phyloP scores from a whole-genome alignment of 2,797 vertebrate genomes.

The Acanthopagrus latus region DNA sequence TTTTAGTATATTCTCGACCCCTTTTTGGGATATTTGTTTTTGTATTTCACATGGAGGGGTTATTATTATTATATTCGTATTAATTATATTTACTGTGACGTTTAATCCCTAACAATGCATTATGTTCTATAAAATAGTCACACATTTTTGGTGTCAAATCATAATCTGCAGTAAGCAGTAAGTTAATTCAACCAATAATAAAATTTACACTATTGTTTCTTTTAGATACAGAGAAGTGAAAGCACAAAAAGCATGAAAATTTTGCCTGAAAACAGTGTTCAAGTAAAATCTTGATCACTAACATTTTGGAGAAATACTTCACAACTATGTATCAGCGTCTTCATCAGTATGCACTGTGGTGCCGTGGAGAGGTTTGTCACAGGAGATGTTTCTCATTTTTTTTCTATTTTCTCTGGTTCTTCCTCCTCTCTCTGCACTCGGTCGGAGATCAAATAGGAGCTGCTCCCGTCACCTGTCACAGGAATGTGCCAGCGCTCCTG shows the following conservation, averaged over 20 bases:
- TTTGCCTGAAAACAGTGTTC: not conserved
- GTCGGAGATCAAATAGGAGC: constrained; percentile 86
- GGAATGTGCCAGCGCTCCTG: constrained; percentile 83
- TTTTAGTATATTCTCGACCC: too few species aligned
- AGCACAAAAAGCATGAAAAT: not conserved
- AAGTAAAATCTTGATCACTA: not conserved
- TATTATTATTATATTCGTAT: not conserved
- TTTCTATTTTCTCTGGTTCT: constrained; percentile 71
- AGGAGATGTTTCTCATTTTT: constrained; percentile 43
- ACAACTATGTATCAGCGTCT: not conserved
- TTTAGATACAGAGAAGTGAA: not conserved
- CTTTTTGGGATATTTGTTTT: not conserved
- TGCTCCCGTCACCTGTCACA: constrained; percentile 83
- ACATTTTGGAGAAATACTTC: constrained; percentile 9
- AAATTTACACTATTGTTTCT: not conserved
- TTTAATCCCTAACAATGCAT: not conserved
- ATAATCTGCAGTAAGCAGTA: not conserved
- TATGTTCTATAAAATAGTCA: not conserved
- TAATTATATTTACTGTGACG: not conserved
- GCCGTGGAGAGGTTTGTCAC: constrained; percentile 48
- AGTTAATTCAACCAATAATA: not conserved
- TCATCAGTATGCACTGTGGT: constrained; percentile 20
- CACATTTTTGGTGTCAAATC: not conserved
- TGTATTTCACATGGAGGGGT: too few species aligned
- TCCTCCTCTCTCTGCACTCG: constrained; percentile 85